Percentiles rank a stretch among this genome's conserved stretches.
Evolutionary conservation across 2,113 vertebrate genomes (phyloP).

Genomic region (Gorsachius goisagi): DNA sequence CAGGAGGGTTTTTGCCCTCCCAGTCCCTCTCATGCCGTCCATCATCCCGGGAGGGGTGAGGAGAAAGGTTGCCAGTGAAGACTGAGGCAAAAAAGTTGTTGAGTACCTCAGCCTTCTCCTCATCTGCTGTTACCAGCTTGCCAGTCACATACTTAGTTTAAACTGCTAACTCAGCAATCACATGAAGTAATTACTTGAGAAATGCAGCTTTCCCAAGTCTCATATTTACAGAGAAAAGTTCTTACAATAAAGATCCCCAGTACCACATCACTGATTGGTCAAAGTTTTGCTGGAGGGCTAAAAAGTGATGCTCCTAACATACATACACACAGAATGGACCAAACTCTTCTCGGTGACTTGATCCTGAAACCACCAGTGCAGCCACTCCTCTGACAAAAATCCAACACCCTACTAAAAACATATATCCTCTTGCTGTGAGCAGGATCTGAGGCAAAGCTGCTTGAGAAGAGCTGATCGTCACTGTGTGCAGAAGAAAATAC

Average conservation of each 20-base stretch:
- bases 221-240: neutral
- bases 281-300: neutral
- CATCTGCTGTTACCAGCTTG: too few relatives aligned
- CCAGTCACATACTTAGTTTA: neutral
- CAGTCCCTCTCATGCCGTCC: too few relatives aligned
- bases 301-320: neutral
- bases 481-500: neutral
- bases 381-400: neutral
- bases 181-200: neutral
- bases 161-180: neutral
- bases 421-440: neutral
- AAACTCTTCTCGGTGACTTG: neutral
- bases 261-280: rapidly evolving
- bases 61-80: too few relatives aligned
- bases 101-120: too few relatives aligned
- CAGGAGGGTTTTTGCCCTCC: too few relatives aligned
- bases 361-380: neutral
- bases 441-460: neutral
- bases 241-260: neutral
- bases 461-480: neutral
- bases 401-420: neutral
- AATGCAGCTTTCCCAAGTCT: neutral
- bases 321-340: neutral
- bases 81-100: too few relatives aligned
- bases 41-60: too few relatives aligned